phyloP scores from a whole-genome alignment of 2,888 invertebrate genomes.

The Erebia palarica region DNA sequence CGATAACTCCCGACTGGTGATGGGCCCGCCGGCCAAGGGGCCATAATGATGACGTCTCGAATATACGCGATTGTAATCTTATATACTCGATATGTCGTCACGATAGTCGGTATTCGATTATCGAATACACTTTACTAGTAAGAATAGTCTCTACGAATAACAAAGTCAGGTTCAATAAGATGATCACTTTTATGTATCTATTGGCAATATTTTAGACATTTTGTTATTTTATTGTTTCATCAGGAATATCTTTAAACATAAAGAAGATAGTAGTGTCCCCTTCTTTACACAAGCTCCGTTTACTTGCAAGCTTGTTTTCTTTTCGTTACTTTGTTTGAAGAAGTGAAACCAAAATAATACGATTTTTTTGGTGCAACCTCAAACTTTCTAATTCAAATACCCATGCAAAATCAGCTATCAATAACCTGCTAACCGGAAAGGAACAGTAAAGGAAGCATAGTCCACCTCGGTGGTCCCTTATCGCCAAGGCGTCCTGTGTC shows the following conservation, averaged over 20 bases:
- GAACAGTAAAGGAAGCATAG: slow-evolving; percentile 67
- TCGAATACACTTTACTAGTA: slow-evolving; percentile 13
- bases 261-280: too few relatives aligned
- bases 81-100: slow-evolving; percentile 60
- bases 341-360: neutral
- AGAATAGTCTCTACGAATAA: neutral
- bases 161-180: neutral
- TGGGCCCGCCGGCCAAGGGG: slow-evolving; percentile 55
- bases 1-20: slow-evolving; percentile 61
- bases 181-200: neutral
- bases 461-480: slow-evolving; percentile 79
- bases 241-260: neutral
- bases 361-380: neutral
- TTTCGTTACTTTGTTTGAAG: neutral
- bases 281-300: too few relatives aligned
- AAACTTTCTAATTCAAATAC: slow-evolving; percentile 13
- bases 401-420: slow-evolving; percentile 38
- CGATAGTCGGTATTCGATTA: slow-evolving; percentile 47
- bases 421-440: slow-evolving; percentile 70
- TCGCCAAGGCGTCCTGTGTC: slow-evolving; percentile 70
- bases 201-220: slow-evolving; percentile 1
- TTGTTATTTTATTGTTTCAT: neutral
- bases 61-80: slow-evolving; percentile 55
- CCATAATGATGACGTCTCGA: slow-evolving; percentile 27
- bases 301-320: neutral